Evolutionary conservation across 2,888 invertebrate genomes (phyloP), one percentile per base, ranked within the genome.

Genomic region (Xestia ashworthii): DNA sequence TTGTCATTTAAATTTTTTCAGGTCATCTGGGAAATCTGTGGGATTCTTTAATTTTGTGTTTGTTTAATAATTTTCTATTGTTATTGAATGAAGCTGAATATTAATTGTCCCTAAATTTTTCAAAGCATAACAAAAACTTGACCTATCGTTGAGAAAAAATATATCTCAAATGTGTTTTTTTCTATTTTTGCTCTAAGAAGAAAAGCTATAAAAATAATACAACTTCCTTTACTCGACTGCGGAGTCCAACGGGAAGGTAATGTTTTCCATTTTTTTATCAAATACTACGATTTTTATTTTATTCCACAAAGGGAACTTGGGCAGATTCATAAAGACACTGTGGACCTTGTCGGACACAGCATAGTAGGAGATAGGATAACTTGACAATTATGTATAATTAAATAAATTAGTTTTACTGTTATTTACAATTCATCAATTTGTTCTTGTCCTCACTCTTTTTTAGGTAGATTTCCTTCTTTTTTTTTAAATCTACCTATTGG

Each of bases 11-110:
- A 64, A 48, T 38, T 60, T 78, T 83, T 78, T 1, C 46, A 64
- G 84, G 66, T 65, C 74, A 67, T 16, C 48, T 60, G 84, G 87
- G 87, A 68, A 84, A 86, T 69, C 73, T 78, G 44, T n/a, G 53
- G 68, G 14, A 65, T 46, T 50, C 38, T 62, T 62, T 12, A 71
- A 64, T 66, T 66, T 41, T 58, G n/a, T 8, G 22, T 25, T 19
- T 48, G 16, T 44, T 25, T n/a, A 68, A n/a, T 46, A 9, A 41
- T 68, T 53, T 41, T 22, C 0, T 14, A 3, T 55, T 44, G 3
- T 32, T 67, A 71, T 14, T 58, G 48, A 50, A 46, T n/a, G 14
- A 25, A 12, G n/a, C 53, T 25, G n/a, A 78, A 38, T 53, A 58
- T 46, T 38, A 58, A 22, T 58, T 44, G 64, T n/a, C 16, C n/a